Conservation (phyloP, 2,888 invertebrate species). For the Dendrolimus houi region DNA sequence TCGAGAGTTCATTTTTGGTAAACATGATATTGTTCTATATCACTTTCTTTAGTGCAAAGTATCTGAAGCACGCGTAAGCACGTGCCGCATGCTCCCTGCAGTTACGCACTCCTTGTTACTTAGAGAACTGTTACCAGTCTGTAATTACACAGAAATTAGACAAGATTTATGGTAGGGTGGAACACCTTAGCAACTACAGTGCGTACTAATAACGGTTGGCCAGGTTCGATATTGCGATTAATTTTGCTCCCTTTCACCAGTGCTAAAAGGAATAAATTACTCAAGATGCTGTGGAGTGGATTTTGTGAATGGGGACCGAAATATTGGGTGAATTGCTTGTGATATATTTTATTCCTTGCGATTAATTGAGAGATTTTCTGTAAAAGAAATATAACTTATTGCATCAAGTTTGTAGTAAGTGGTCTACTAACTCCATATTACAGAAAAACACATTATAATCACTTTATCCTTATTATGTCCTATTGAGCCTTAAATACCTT, state of each 20-base stretch:
- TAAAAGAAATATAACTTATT: not conserved
- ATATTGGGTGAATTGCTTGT: not conserved
- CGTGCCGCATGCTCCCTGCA: conserved; percentile 69
- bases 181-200: conserved; percentile 74
- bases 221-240: conserved; percentile 68
- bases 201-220: conserved; percentile 72
- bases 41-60: not conserved
- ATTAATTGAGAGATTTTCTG: not conserved
- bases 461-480: too few relatives aligned
- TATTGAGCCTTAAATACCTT: too few relatives aligned
- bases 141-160: conserved; percentile 77
- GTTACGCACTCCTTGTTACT: conserved; percentile 73
- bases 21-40: conserved; percentile 3
- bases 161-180: conserved; percentile 75
- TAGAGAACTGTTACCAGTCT: conserved; percentile 65
- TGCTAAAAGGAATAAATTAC: conserved; percentile 30
- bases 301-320: not conserved
- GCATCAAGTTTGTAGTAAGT: too few relatives aligned
- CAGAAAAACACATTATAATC: too few relatives aligned
- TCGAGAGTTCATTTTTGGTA: conserved; percentile 24
- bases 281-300: conserved; percentile 1
- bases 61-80: conserved; percentile 61
- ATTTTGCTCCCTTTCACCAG: conserved; percentile 38
- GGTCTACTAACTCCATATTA: too few relatives aligned
- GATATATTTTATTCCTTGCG: not conserved